A percentile compares a stretch with the other conserved stretches of the same genome.
Conservation (phyloP, 92 coral and sea anemone species). For the Heliopora coerulea region DNA sequence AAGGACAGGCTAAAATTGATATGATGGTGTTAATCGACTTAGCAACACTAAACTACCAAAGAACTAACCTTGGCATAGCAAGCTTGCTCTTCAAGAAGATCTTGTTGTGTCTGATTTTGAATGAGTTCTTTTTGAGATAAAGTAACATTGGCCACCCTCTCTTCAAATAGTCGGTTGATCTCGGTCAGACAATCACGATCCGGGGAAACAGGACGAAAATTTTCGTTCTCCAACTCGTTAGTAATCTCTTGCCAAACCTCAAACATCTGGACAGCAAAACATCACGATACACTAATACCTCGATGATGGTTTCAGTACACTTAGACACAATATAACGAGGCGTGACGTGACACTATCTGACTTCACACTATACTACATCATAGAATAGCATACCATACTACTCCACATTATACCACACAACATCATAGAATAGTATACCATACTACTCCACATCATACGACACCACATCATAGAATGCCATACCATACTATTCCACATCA, state of each 20-base stretch:
- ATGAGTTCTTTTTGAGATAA: conserved; percentile 64
- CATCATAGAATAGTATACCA: neutral
- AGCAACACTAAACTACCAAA: too few species aligned
- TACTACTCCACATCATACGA: too few species aligned
- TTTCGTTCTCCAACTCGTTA: conserved; percentile 78
- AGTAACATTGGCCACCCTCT: conserved; percentile 71
- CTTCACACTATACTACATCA: too few species aligned
- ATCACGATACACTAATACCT: neutral
- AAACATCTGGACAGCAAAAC: conserved; percentile 56
- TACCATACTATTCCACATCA: too few species aligned
- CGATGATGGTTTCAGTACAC: too few species aligned
- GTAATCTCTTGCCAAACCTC: conserved; percentile 90
- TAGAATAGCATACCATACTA: too few species aligned
- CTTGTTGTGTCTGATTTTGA: conserved; percentile 76
- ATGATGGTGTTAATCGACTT: too few species aligned
- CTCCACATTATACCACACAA: too few species aligned
- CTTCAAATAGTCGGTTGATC: conserved; percentile 76
- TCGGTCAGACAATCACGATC: conserved; percentile 83
- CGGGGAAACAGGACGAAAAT: conserved; percentile 87
- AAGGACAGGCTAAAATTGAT: too few species aligned
- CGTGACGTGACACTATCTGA: too few species aligned
- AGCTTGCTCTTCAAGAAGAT: conserved; percentile 78
- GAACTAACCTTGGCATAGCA: conserved; percentile 71
- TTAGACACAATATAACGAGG: too few species aligned
- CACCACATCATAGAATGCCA: too few species aligned